Percentiles rank a stretch among this genome's conserved stretches.
Evolutionary conservation across 2,888 invertebrate species (phyloP).

Genomic region (Drosophila imparisetae): DNA sequence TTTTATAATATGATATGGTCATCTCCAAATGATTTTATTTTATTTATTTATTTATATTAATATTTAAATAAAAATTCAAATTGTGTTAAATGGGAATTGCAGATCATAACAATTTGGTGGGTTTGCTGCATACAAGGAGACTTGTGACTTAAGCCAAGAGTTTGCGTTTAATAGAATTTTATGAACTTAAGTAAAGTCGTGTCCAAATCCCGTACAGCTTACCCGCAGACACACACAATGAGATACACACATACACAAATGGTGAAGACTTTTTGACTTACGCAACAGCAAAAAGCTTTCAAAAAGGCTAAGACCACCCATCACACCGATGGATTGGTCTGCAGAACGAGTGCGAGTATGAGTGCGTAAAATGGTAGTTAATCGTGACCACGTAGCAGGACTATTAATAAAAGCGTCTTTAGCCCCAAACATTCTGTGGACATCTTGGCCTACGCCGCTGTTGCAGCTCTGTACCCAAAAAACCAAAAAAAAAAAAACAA

Average conservation of each 20-base stretch:
- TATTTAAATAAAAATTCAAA: constrained; percentile 19
- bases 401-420: constrained; percentile 79
- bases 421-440: constrained; percentile 75
- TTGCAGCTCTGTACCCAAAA: constrained; percentile 33
- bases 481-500: constrained; percentile 2
- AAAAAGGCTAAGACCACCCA: constrained; percentile 63
- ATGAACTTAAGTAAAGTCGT: constrained; percentile 79
- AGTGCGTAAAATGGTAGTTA: constrained; percentile 79
- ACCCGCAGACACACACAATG: constrained; percentile 43
- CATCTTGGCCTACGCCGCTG: constrained; percentile 53
- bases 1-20: neutral
- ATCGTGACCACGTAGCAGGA: constrained; percentile 78
- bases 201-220: constrained; percentile 75
- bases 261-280: constrained; percentile 71
- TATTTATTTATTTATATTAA: no score
- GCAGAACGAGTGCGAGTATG: constrained; percentile 51
- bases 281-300: constrained; percentile 80
- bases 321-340: constrained; percentile 4
- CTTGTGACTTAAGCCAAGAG: constrained; percentile 50
- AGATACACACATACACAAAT: constrained; percentile 17
- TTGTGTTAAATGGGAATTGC: constrained; percentile 38
- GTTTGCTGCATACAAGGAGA: constrained; percentile 33
- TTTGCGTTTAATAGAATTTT: constrained; percentile 76
- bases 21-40: neutral
- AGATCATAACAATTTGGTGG: constrained; percentile 39